Base-by-base conservation (phyloP, 2,797 vertebrate species). In the Rhyacichthys aspro region DNA sequence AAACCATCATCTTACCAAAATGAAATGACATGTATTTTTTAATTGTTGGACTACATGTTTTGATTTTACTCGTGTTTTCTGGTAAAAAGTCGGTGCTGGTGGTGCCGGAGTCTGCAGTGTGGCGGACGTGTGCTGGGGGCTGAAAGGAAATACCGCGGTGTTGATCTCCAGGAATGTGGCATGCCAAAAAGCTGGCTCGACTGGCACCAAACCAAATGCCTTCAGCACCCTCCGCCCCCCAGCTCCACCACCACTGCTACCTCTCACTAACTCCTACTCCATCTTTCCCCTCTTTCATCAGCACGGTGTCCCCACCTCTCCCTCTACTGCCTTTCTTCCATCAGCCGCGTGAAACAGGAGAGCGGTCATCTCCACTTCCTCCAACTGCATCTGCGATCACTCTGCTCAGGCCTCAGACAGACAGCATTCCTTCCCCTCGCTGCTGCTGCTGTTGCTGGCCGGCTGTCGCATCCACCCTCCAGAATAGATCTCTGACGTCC, bases 191-290 rank as follows among this genome's bases (percentile, higher is more conserved):
- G 78, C 88, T 84, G 86, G 82, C 86, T 92, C 76, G 59, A 85
- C 92, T 92, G 92, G 92, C 91, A 93, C 91, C 91, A 90, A 84
- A 91, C 86, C 83, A 90, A 90, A 94, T 92, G 85, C 86, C 85
- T 89, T 79, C 67, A 65, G 66, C 81, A 67, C 61, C 59, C 70
- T 83, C 72, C 55, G 72, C 63, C 76, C 75, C 56, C 78, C 62
- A 54, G 37, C 63, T 11, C 55, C 63, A 65, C 54, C 72, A 71
- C 74, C 84, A 78, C 88, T 37, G 11, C 53, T 15, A 43, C 41
- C 54, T 55, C 54, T 55, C 54, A 7, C 54, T 55, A 23, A 84
- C 83, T 80, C 73, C 50, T 64, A 68, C 23, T 58, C 49, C 16
- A 43, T 61, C 46, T 41, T 41, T 43, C 49, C 58, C 43, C 56